Conservation (phyloP, 1,140 invertebrate genomes). For the Drosophila bifasciata region DNA sequence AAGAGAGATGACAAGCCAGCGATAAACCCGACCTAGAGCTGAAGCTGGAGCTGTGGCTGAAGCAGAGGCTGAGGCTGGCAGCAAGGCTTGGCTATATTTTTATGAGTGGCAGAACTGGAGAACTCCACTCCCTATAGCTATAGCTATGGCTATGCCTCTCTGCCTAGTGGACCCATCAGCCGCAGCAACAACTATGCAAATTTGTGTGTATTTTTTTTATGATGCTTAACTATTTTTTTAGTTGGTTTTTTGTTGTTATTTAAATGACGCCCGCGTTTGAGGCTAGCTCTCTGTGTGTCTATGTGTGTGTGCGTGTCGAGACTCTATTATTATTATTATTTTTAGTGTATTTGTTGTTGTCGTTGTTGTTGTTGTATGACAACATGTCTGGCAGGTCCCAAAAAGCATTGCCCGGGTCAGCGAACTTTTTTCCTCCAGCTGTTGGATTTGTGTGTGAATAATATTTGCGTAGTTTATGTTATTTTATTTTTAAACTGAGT, state of each 20-base stretch:
- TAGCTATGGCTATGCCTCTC: background rate
- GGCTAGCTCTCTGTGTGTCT: conserved; percentile 31
- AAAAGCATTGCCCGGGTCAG: conserved; percentile 76
- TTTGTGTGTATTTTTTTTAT: conserved; percentile 67
- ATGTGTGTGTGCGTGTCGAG: conserved; percentile 56
- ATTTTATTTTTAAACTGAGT: conserved; percentile 33
- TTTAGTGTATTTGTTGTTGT: conserved; percentile 27
- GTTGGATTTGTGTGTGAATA: conserved; percentile 39
- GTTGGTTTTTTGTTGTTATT: conserved; percentile 74
- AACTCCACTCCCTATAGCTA: conserved; percentile 56
- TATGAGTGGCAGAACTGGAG: conserved; percentile 46
- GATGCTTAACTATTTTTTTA: conserved; percentile 82
- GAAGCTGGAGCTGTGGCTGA: background rate
- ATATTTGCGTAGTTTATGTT: conserved; percentile 55
- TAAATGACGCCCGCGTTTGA: conserved; percentile 67
- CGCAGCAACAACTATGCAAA: conserved; percentile 71
- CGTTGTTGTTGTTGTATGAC: conserved; percentile 46
- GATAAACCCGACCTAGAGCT: conserved; percentile 56
- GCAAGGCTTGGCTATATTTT: conserved; percentile 73
- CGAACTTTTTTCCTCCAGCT: conserved; percentile 64
- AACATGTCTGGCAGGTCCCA: conserved; percentile 68
- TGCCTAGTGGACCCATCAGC: conserved; percentile 20
- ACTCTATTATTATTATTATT: conserved; percentile 47
- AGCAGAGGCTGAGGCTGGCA: background rate
- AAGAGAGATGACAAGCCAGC: conserved; percentile 66